A percentile compares a stretch with the other conserved stretches of the same genome.
These are phyloP conservation scores for Philereme transversata DNA, from an alignment of 2,888 invertebrate genomes.

Conservation along the genomic window DNA sequence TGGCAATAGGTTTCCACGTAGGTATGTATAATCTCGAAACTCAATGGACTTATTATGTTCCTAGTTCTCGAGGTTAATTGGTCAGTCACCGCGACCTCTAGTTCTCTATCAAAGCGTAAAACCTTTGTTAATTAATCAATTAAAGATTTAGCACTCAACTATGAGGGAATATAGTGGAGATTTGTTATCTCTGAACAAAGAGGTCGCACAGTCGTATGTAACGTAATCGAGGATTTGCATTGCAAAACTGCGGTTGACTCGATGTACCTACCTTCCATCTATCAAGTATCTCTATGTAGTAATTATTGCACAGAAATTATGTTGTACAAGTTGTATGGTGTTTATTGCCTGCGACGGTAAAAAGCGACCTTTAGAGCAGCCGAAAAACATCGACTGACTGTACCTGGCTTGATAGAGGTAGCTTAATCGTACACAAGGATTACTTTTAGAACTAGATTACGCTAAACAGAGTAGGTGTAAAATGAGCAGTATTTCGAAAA, in stretches of 20 bases:
- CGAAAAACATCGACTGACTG: no score
- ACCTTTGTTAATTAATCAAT: conserved; percentile 16
- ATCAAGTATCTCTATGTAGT: no score
- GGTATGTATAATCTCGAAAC: background rate
- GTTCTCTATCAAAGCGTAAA: conserved; percentile 12
- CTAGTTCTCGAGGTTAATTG: conserved; percentile 15
- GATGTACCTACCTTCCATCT: background rate
- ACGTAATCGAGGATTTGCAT: conserved; percentile 19
- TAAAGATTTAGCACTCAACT: conserved; percentile 7
- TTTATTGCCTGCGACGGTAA: no score
- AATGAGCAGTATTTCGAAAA: no score
- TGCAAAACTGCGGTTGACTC: conserved; percentile 20
- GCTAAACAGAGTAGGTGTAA: no score
- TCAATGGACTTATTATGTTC: background rate
- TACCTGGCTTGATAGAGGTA: no score
- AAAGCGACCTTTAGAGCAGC: no score
- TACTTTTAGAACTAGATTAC: no score
- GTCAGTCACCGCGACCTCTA: conserved; percentile 12
- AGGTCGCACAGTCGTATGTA: conserved; percentile 3
- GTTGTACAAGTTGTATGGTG: no score
- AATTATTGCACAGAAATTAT: no score
- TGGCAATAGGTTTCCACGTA: no score
- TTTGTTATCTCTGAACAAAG: conserved; percentile 19
- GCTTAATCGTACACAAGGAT: no score
- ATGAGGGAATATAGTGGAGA: conserved; percentile 6